phyloP scores from a whole-genome alignment of 2,888 invertebrate species.

The Ophion ventricosus region DNA sequence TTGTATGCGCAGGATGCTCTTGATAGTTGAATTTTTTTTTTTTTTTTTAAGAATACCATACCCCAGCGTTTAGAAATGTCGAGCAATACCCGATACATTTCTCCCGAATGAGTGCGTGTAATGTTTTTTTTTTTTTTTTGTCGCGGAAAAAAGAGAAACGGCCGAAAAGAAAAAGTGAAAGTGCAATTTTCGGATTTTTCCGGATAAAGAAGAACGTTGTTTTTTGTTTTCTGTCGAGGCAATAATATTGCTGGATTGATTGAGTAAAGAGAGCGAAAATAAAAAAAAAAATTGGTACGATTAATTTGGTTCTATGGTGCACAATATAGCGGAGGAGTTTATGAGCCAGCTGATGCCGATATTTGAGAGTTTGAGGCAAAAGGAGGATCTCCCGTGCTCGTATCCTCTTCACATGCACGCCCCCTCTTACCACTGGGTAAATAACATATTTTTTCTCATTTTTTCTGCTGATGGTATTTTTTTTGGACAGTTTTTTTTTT shows the following conservation, averaged over 20 bases:
- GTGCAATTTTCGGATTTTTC: slow-evolving; percentile 36
- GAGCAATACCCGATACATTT: slow-evolving; percentile 50
- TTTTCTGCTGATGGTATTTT: slow-evolving; percentile 74
- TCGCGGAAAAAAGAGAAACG: slow-evolving; percentile 21
- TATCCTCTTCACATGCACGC: slow-evolving; percentile 94
- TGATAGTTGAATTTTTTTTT: slow-evolving; percentile 17
- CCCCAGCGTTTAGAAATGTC: slow-evolving; percentile 52
- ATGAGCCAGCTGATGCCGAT: slow-evolving; percentile 98
- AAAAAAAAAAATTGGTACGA: slow-evolving; percentile 62
- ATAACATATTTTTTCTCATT: slow-evolving; percentile 79
- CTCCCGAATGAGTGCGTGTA: slow-evolving; percentile 38
- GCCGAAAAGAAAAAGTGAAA: slow-evolving; percentile 17
- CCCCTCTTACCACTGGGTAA: slow-evolving; percentile 91
- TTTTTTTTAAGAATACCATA: slow-evolving; percentile 9
- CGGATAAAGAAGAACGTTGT: slow-evolving; percentile 9
- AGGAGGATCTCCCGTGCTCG: slow-evolving; percentile 95
- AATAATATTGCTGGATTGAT: slow-evolving; percentile 30
- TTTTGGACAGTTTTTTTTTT: slow-evolving; percentile 56
- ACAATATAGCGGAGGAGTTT: slow-evolving; percentile 93
- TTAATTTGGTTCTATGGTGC: slow-evolving; percentile 77
- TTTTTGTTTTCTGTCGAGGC: slow-evolving; percentile 28
- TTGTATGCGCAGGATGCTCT: slow-evolving; percentile 32
- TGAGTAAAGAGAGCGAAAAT: slow-evolving; percentile 43
- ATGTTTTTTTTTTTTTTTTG: slow-evolving; percentile 12
- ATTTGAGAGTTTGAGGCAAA: slow-evolving; percentile 96